Conservation (phyloP, 2,888 invertebrate species). For the Tolmerus cingulatus region DNA sequence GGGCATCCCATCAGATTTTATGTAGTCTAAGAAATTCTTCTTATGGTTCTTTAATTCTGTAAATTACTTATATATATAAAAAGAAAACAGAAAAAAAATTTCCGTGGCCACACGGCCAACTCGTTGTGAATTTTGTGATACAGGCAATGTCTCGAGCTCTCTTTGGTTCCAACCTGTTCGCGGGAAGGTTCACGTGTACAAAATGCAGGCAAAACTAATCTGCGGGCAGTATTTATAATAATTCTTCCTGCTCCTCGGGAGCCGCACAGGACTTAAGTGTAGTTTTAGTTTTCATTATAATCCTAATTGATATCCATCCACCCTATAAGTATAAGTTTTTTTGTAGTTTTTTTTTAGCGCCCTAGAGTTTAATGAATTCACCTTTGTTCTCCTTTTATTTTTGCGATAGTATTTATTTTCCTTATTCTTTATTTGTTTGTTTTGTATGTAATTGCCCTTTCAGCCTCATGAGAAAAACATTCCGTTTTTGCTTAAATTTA, state of each 20-base stretch:
- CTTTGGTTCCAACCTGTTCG: neutral
- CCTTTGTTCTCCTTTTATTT: neutral
- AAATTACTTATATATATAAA: neutral
- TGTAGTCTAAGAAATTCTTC: neutral
- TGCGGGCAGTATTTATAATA: neutral
- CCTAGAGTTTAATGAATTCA: neutral
- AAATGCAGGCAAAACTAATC: slow-evolving; percentile 1
- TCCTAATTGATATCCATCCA: slow-evolving; percentile 18
- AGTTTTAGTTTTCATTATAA: neutral
- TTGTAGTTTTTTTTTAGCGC: neutral
- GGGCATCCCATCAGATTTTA: neutral
- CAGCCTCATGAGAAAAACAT: neutral
- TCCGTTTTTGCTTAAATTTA: slow-evolving; percentile 6
- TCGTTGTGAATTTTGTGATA: slow-evolving; percentile 40
- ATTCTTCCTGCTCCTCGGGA: neutral
- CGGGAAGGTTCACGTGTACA: neutral
- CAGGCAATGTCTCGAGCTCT: slow-evolving; percentile 5
- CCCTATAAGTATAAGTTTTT: neutral
- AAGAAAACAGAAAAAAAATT: neutral
- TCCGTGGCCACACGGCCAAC: neutral
- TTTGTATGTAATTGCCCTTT: neutral
- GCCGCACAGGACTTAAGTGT: neutral
- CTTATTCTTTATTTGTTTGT: neutral
- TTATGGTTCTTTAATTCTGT: neutral
- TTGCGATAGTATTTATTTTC: neutral